These are phyloP conservation scores for Cynodonichthys magdalenae DNA, from an alignment of 2,797 vertebrate species.

Conservation along the genomic window DNA sequence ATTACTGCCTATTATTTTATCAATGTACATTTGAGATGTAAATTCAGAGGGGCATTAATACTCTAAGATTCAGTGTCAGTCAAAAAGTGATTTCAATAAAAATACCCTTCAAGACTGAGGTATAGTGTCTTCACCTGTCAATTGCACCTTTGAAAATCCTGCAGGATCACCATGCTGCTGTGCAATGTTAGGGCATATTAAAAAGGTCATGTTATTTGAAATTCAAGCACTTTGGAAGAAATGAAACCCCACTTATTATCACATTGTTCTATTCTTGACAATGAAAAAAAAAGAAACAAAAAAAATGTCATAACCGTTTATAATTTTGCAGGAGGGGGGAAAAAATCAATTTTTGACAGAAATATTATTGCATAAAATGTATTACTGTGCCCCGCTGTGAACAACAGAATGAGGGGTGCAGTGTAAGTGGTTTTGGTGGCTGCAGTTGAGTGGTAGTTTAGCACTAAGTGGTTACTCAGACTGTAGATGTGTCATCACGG, in stretches of 20 bases:
- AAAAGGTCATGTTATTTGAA: slow-evolving; percentile 75
- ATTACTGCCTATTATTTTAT: slow-evolving; percentile 25
- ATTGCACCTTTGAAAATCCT: slow-evolving; percentile 61
- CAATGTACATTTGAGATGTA: slow-evolving; percentile 21
- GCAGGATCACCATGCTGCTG: slow-evolving; percentile 49
- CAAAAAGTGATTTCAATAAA: slow-evolving; percentile 51
- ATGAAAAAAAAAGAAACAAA: slow-evolving; percentile 1
- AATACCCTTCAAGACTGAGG: slow-evolving; percentile 29
- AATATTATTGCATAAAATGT: slow-evolving; percentile 48
- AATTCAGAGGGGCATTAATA: slow-evolving; percentile 29
- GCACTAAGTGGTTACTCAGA: slow-evolving; percentile 57
- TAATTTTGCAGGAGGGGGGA: slow-evolving; percentile 55
- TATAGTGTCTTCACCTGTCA: slow-evolving; percentile 61
- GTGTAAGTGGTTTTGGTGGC: slow-evolving; percentile 35
- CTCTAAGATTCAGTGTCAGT: slow-evolving; percentile 44
- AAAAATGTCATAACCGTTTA: slow-evolving; percentile 45
- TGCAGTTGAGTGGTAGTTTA: slow-evolving; percentile 48
- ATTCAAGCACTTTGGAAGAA: slow-evolving; percentile 61
- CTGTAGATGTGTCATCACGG: slow-evolving; percentile 66
- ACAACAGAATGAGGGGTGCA: slow-evolving; percentile 46
- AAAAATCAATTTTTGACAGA: slow-evolving; percentile 57
- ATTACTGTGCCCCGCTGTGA: slow-evolving; percentile 37
- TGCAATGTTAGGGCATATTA: slow-evolving; percentile 63
- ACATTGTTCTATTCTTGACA: slow-evolving; percentile 24
- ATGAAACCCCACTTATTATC: slow-evolving; percentile 58